Conservation (phyloP, 2,797 vertebrate species). For the Enteromius viviparus region DNA sequence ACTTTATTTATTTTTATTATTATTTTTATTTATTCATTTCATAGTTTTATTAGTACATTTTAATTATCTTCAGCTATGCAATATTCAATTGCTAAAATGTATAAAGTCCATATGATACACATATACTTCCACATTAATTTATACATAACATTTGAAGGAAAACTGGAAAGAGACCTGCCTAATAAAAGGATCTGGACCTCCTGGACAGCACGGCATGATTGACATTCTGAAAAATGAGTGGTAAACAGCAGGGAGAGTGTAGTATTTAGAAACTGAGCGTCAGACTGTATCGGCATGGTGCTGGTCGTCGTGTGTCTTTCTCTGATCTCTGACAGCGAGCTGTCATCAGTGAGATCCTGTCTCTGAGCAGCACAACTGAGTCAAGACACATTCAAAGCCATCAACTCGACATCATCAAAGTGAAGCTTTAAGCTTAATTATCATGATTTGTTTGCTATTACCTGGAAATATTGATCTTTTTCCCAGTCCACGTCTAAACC, state of each 20-base stretch:
- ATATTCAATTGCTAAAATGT: neutral
- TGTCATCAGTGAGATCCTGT: slow-evolving; percentile 39
- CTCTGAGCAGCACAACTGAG: neutral
- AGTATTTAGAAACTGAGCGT: neutral
- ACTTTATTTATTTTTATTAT: neutral
- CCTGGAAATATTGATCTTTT: neutral
- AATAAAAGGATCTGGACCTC: neutral
- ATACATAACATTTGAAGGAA: neutral
- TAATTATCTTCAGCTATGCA: neutral
- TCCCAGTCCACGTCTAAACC: neutral
- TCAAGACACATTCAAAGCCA: neutral
- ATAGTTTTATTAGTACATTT: neutral
- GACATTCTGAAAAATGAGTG: neutral
- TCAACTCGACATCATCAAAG: neutral
- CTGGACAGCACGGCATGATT: neutral
- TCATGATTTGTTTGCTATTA: neutral
- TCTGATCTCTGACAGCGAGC: slow-evolving; percentile 1
- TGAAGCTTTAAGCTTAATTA: neutral
- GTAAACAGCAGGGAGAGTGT: neutral
- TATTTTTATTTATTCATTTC: neutral
- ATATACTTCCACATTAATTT: neutral
- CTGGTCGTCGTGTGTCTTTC: neutral
- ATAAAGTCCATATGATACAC: neutral
- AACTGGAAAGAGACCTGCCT: neutral
- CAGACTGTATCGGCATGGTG: neutral